Evolutionary conservation across 2,113 vertebrate species (phyloP).

Genomic region (Trogon surrucura): DNA sequence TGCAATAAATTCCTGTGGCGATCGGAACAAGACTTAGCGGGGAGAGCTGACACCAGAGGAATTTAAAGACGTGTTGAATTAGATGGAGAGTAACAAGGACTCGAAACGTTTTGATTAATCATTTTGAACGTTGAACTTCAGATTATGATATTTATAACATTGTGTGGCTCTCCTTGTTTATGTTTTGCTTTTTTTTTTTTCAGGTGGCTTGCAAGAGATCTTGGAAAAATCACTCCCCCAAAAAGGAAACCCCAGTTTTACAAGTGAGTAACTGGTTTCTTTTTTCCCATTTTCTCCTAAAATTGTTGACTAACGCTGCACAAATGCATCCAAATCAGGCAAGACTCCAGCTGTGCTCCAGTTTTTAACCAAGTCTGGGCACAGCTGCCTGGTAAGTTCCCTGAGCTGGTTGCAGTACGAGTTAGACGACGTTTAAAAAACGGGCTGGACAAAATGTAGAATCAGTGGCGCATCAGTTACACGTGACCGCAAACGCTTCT

Average conservation of each 20-base stretch:
- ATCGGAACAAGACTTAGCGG: constrained; percentile 38
- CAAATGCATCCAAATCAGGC: not conserved
- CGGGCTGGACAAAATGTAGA: not conserved
- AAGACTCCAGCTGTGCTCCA: not conserved
- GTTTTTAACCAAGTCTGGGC: not conserved
- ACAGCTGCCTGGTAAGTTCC: not conserved
- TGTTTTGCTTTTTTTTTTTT: not conserved
- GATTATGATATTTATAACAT: not conserved
- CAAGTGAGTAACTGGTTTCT: not conserved
- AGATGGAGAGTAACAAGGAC: not conserved
- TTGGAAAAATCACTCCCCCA: not conserved
- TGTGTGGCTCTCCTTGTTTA: not conserved
- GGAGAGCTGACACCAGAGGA: constrained; percentile 29
- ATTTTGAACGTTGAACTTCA: not conserved
- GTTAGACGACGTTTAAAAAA: not conserved
- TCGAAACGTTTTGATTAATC: not conserved
- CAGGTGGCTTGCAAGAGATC: not conserved
- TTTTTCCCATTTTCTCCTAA: not conserved
- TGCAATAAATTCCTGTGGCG: constrained; percentile 69
- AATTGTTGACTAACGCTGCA: not conserved
- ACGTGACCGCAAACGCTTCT: not conserved
- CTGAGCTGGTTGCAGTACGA: not conserved
- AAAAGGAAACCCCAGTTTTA: not conserved
- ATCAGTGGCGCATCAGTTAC: not conserved
- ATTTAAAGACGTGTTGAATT: not conserved